phyloP scores from a whole-genome alignment of 2,113 vertebrate species.

The Morone chrysops region DNA sequence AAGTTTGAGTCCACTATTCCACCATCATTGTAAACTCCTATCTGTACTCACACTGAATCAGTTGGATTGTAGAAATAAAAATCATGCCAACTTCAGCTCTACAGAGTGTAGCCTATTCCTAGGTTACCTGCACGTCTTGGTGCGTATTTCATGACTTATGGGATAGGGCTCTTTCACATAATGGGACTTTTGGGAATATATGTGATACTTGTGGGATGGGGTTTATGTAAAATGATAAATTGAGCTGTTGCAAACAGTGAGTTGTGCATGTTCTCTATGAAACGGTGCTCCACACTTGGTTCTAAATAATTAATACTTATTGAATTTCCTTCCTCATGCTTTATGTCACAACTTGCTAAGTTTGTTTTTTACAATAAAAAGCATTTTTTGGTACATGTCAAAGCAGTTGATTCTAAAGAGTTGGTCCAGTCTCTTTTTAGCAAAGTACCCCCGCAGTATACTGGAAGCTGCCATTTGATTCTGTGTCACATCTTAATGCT shows the following conservation, averaged over 20 bases:
- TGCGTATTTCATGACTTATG: background rate
- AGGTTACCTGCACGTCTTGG: no score
- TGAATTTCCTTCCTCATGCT: no score
- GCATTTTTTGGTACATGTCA: background rate
- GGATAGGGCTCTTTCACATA: background rate
- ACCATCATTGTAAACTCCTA: background rate
- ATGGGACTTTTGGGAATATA: background rate
- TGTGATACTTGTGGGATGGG: background rate
- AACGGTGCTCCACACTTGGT: no score
- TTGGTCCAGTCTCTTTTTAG: background rate
- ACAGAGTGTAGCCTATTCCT: no score
- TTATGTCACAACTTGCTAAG: background rate
- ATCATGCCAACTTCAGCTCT: no score
- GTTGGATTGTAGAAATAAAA: background rate
- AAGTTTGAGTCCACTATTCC: no score
- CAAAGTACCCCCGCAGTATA: background rate
- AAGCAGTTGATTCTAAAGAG: slow-evolving; percentile 4
- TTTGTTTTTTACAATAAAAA: no score
- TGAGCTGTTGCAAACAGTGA: no score
- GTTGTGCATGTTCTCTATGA: no score
- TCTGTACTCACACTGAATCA: background rate
- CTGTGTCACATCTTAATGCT: background rate
- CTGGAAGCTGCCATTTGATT: background rate
- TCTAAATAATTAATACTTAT: background rate
- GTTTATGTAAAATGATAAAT: background rate